Percentiles rank a stretch among this genome's conserved stretches.
Evolutionary conservation across 2,113 vertebrate species (phyloP).

Genomic region (Podocnemis expansa): DNA sequence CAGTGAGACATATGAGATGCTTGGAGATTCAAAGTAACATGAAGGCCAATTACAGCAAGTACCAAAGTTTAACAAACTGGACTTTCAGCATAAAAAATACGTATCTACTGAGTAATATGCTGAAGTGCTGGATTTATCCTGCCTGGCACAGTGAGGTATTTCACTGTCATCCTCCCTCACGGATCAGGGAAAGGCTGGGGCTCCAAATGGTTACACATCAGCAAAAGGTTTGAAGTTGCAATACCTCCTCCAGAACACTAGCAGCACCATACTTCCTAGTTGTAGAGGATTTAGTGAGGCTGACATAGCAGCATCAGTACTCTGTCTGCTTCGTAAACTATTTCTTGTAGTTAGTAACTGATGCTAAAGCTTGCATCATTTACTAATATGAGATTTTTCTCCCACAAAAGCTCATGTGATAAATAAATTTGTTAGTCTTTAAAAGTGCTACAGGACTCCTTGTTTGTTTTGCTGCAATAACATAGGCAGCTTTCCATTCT

Average conservation of each 20-base stretch:
- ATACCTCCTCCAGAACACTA: neutral
- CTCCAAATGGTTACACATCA: neutral
- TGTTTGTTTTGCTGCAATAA: neutral
- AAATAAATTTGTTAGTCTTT: too few species aligned
- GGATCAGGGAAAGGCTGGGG: neutral
- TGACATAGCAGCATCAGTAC: neutral
- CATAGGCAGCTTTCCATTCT: neutral
- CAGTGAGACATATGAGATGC: neutral
- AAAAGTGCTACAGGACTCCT: too few species aligned
- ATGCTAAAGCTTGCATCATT: too few species aligned
- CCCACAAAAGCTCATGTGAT: too few species aligned
- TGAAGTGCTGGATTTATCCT: neutral
- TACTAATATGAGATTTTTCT: too few species aligned
- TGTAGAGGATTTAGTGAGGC: neutral
- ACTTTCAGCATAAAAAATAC: neutral
- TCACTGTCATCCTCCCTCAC: neutral
- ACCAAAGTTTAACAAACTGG: neutral
- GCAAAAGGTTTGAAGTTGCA: neutral
- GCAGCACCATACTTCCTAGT: neutral
- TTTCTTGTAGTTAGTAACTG: neutral
- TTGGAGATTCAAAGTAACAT: neutral
- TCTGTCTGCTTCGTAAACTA: neutral
- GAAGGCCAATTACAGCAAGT: neutral
- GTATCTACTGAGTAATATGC: neutral
- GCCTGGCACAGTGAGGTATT: neutral